Percentiles rank a stretch among this genome's conserved stretches.
Conservation (phyloP, 2,113 vertebrate genomes). For the Hippocampus comes region DNA sequence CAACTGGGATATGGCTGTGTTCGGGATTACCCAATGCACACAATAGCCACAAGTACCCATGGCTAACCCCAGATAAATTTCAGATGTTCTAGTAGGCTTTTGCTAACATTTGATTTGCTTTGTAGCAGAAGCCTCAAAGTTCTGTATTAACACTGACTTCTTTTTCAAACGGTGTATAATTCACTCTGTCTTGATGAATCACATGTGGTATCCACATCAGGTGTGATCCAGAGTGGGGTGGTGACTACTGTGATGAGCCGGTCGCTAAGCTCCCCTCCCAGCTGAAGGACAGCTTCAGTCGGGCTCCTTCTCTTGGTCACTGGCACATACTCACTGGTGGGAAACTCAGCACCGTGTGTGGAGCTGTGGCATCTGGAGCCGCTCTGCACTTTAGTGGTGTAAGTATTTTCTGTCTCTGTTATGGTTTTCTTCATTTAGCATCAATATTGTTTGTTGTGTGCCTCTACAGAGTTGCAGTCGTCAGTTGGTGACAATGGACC, state of each 20-base stretch:
- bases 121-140: too few relatives aligned
- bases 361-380: constrained; percentile 91
- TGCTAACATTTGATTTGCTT: too few relatives aligned
- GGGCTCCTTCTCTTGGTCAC: constrained; percentile 85
- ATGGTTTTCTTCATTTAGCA: background rate
- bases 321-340: constrained; percentile 92
- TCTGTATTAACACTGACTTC: too few relatives aligned
- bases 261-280: constrained; percentile 82
- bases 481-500: constrained; percentile 89
- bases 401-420: constrained; percentile 18
- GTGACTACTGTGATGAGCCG: constrained; percentile 89
- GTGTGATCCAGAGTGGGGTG: constrained; percentile 91
- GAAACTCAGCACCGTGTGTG: constrained; percentile 90
- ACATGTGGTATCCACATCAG: constrained; percentile 56
- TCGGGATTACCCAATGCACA: too few relatives aligned
- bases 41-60: too few relatives aligned
- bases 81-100: too few relatives aligned
- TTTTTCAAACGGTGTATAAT: too few relatives aligned
- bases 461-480: constrained; percentile 85
- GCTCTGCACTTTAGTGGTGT: constrained; percentile 97
- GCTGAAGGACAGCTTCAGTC: constrained; percentile 96
- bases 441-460: background rate
- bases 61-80: too few relatives aligned
- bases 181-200: background rate
- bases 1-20: too few relatives aligned